Evolutionary conservation across 2,797 vertebrate species (phyloP).

Genomic region (Sylvilagus floridanus): DNA sequence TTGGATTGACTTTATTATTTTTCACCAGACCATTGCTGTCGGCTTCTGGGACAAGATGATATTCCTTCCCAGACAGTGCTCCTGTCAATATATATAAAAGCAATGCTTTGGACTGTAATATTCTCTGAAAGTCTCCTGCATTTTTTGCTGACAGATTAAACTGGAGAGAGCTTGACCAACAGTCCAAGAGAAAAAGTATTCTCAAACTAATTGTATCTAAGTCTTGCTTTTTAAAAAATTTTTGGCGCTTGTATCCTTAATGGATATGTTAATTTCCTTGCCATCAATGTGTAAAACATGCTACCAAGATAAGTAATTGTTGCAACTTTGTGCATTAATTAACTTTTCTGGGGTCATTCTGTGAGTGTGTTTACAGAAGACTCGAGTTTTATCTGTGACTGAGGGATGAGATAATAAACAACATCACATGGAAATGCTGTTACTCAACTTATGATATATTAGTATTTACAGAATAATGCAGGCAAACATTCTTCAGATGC

Average conservation of each 20-base stretch:
- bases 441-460: not conserved
- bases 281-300: slow-evolving; percentile 22
- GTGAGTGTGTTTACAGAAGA: slow-evolving; percentile 19
- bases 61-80: slow-evolving; percentile 55
- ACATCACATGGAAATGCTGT: slow-evolving; percentile 2
- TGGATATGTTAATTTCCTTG: slow-evolving; percentile 52
- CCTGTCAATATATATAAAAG: slow-evolving; percentile 34
- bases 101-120: slow-evolving; percentile 58
- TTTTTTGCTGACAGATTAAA: slow-evolving; percentile 65
- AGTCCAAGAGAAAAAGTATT: slow-evolving; percentile 25
- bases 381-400: not conserved
- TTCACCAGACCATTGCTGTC: slow-evolving; percentile 53
- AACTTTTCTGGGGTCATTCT: slow-evolving; percentile 5
- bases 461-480: slow-evolving; percentile 34
- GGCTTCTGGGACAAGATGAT: slow-evolving; percentile 21
- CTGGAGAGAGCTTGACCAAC: slow-evolving; percentile 33
- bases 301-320: slow-evolving; percentile 51
- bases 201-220: slow-evolving; percentile 12
- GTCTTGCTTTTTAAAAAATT: not conserved
- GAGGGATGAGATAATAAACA: slow-evolving; percentile 23
- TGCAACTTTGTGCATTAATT: not conserved
- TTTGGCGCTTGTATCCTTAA: slow-evolving; percentile 43
- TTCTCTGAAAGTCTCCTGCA: slow-evolving; percentile 49
- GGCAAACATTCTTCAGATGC: not conserved
- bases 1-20: slow-evolving; percentile 55